Base-by-base conservation (phyloP, 2,888 invertebrate genomes). In the Oligia strigilis region DNA sequence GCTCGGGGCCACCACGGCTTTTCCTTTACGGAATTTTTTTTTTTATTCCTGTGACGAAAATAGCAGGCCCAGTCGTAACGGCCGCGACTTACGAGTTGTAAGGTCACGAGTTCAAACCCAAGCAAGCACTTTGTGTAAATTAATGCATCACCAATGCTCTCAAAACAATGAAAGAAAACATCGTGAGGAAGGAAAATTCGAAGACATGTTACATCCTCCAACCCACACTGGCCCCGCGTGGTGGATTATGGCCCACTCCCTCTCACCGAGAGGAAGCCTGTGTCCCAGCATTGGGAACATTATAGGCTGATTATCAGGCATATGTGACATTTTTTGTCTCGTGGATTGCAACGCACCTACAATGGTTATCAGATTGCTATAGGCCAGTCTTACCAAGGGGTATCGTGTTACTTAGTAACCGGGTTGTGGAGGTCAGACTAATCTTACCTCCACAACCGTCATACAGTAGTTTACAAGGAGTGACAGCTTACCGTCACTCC, bases 11-110 rank as follows among this genome's bases (percentile, higher is more conserved):
- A 49, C 43, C 46, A 43, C 9, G 49, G 43, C 19, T 62, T 66
- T 72, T 58, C 72, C 52, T 72, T 72, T n/a, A 66, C 40, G 29
- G 17, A 70, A 40, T 77, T 60, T 3, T 17, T 67, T 72, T 71
- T 79, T 29, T 49, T 49, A 71, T 66, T 43, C 3, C 49, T 17
- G n/a, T 66, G 36, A 46, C n/a, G 49, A 43, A 72, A 72, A 80
- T 60, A n/a, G 13, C 19, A 19, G 8, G 19, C 55, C 2, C 6
- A 55, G 19, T 19, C 19, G 55, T 55, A 55, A 55, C 55, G 0
- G 19, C 19, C 6, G 19, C 19, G 19, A 55, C 19, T 52, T 52
- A 52, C 52, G 6, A 19, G 6, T 52, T 52, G 17, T 52, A 52
- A 19, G 52, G 17, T 52, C 52, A 17, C 17, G 52, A 5, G 17